Evolutionary conservation across 2,797 vertebrate species (phyloP).

Genomic region (Cheirogaleus major): DNA sequence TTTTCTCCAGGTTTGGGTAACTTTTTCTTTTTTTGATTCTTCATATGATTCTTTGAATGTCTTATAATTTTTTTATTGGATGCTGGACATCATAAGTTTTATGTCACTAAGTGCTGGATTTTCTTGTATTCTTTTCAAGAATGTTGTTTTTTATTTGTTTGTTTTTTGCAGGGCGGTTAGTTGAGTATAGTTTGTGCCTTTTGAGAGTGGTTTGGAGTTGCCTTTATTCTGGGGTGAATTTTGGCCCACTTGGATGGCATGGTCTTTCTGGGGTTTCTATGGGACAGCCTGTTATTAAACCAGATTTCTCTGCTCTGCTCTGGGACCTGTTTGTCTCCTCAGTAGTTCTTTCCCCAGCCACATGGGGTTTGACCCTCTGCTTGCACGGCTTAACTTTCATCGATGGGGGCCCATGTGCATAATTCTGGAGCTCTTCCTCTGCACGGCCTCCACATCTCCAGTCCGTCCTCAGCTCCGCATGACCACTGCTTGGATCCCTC

Average conservation of each 20-base stretch:
- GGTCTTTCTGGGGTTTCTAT: background rate
- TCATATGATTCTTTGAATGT: background rate
- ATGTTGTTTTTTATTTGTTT: background rate
- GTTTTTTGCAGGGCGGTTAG: background rate
- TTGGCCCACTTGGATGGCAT: background rate
- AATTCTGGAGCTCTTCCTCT: background rate
- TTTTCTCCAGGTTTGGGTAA: background rate
- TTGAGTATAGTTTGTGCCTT: background rate
- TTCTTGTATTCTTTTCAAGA: background rate
- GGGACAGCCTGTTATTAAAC: background rate
- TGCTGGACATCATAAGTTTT: background rate
- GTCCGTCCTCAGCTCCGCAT: background rate
- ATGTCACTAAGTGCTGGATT: background rate
- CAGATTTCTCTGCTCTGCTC: background rate
- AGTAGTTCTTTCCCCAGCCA: background rate
- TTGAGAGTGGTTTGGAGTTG: background rate
- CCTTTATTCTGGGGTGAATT: background rate
- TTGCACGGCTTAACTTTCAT: background rate
- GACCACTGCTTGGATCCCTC: background rate
- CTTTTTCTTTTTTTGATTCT: background rate
- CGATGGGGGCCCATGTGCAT: background rate
- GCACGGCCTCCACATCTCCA: background rate
- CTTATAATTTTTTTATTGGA: background rate
- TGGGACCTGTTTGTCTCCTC: background rate
- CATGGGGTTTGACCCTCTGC: rapidly evolving